These are phyloP conservation scores for Neoarius graeffei DNA, from an alignment of 2,113 vertebrate genomes.

Conservation along the genomic window DNA sequence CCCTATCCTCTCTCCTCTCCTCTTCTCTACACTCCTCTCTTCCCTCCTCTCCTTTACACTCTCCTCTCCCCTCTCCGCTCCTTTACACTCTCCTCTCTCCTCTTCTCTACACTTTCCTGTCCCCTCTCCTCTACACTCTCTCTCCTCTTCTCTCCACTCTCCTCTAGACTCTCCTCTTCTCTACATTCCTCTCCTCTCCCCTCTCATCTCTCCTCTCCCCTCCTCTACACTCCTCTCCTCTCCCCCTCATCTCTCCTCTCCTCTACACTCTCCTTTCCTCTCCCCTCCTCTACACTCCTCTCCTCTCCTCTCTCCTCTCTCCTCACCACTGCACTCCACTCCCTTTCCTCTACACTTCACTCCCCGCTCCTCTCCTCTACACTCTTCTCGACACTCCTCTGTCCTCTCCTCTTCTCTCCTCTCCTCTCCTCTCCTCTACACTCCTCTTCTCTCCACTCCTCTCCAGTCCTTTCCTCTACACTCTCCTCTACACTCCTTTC, in stretches of 20 bases:
- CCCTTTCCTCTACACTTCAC: background rate
- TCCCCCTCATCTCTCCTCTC: background rate
- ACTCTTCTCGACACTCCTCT: no score
- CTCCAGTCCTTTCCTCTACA: background rate
- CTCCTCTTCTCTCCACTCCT: background rate
- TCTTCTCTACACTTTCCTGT: no score
- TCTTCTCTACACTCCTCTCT: background rate
- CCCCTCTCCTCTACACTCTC: background rate
- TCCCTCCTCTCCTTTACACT: background rate
- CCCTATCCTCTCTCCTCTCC: background rate
- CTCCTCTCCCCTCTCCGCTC: background rate
- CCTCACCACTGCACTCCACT: background rate
- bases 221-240: no score
- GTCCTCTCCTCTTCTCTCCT: no score
- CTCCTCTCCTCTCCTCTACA: background rate
- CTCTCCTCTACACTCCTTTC: background rate
- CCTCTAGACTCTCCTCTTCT: background rate
- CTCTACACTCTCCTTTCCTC: no score
- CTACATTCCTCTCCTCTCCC: background rate
- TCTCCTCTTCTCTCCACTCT: no score
- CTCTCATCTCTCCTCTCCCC: background rate
- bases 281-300: no score
- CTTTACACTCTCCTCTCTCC: background rate
- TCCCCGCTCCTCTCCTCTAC: background rate
- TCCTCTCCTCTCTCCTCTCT: no score